These are phyloP conservation scores for Spea hammondii DNA, from an alignment of 2,797 vertebrate genomes.

Conservation along the genomic window DNA sequence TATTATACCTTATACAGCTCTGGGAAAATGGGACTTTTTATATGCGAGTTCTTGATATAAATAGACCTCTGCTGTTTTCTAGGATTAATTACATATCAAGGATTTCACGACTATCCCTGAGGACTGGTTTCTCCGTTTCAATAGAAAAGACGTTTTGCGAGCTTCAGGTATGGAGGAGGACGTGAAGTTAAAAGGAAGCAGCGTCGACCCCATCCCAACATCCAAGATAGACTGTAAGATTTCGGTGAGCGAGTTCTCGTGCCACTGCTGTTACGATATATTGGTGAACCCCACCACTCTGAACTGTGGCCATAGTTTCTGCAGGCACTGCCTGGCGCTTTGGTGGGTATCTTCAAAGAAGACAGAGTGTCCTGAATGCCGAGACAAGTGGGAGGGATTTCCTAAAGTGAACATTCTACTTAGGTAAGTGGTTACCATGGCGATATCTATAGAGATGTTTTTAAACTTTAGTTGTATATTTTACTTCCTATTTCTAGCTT, in stretches of 20 bases:
- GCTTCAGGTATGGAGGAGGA: conserved; percentile 69
- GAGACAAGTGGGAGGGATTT: conserved; percentile 90
- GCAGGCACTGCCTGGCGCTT: conserved; percentile 87
- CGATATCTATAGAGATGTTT: too few relatives aligned
- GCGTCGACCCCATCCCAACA: not conserved
- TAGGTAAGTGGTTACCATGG: conserved; percentile 69
- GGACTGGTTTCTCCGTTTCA: conserved; percentile 4
- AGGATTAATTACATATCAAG: conserved; percentile 55
- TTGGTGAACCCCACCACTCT: conserved; percentile 90
- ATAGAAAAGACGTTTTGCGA: not conserved
- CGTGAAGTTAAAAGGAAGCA: conserved; percentile 39
- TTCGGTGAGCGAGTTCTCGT: conserved; percentile 83
- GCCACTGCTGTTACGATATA: conserved; percentile 93
- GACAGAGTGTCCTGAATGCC: conserved; percentile 88
- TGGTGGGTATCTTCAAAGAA: conserved; percentile 89
- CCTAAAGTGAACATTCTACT: conserved; percentile 92
- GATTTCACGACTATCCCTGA: conserved; percentile 38
- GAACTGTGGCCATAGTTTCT: conserved; percentile 94
- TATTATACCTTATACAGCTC: too few relatives aligned
- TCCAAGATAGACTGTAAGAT: conserved; percentile 57
- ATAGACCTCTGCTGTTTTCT: conserved; percentile 25
- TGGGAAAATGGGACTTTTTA: not conserved
- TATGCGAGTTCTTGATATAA: not conserved
- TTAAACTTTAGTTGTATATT: too few relatives aligned
- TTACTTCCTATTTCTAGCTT: not conserved